Evolutionary conservation across 1,140 invertebrate genomes (phyloP).

Genomic region (roundworm (Caenorhabditis elegans)): WBcel235 BX284605.5:11525001-11525500

Average conservation of each 20-base stretch:
- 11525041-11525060: too few relatives aligned
- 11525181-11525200: neutral
- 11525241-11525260: neutral
- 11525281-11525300: neutral
- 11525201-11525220: conserved; percentile 15
- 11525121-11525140: conserved; percentile 1
- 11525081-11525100: too few relatives aligned
- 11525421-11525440: conserved; percentile 27
- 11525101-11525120: too few relatives aligned
- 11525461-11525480: conserved; percentile 23
- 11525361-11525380: neutral
- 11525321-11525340: neutral
- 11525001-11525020: too few relatives aligned
- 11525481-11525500: conserved; percentile 16
- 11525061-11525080: too few relatives aligned
- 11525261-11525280: neutral
- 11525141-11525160: conserved; percentile 8
- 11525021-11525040: too few relatives aligned
- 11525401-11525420: neutral
- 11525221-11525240: neutral
- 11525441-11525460: conserved; percentile 16
- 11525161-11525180: conserved; percentile 5
- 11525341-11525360: conserved; percentile 23
- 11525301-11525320: neutral
- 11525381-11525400: conserved; percentile 20